A percentile compares a stretch with the other conserved stretches of the same genome.
phyloP scores from a whole-genome alignment of 2,113 vertebrate genomes.

The Cheilinus undulatus region DNA sequence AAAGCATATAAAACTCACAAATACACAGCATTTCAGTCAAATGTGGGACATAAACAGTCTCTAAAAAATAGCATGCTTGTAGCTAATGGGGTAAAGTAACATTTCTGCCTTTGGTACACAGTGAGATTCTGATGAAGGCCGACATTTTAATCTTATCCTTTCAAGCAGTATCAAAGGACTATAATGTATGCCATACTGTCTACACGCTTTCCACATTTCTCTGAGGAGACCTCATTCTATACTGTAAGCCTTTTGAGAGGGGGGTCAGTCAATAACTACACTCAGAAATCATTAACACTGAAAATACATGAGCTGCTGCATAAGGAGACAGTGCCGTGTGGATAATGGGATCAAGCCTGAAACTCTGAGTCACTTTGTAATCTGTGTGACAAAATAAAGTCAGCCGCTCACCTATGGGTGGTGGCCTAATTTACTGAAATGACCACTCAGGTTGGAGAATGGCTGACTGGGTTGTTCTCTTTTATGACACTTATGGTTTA shows the following conservation, averaged over 20 bases:
- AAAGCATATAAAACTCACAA: not conserved
- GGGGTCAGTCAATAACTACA: not conserved
- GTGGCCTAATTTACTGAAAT: not conserved
- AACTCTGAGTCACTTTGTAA: not conserved
- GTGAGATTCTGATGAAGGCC: not conserved
- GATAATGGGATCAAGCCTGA: not conserved
- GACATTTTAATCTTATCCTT: not conserved
- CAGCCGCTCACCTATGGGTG: not conserved
- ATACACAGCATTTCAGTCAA: not conserved
- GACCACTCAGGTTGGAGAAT: conserved; percentile 1
- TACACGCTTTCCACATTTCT: not conserved
- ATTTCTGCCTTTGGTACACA: not conserved
- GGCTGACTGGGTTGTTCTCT: not conserved
- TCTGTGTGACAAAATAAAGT: not conserved
- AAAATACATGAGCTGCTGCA: conserved; percentile 6
- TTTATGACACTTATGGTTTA: not conserved
- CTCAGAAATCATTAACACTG: not conserved
- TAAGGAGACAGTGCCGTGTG: not conserved
- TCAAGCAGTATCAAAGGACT: not conserved
- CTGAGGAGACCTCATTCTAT: not conserved
- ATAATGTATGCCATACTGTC: not conserved
- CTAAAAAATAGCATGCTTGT: no score
- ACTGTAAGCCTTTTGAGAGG: not conserved
- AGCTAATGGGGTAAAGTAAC: not conserved
- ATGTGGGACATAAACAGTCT: not conserved